phyloP scores from a whole-genome alignment of 2,797 vertebrate genomes.

The Hydrocynus forskahlii region DNA sequence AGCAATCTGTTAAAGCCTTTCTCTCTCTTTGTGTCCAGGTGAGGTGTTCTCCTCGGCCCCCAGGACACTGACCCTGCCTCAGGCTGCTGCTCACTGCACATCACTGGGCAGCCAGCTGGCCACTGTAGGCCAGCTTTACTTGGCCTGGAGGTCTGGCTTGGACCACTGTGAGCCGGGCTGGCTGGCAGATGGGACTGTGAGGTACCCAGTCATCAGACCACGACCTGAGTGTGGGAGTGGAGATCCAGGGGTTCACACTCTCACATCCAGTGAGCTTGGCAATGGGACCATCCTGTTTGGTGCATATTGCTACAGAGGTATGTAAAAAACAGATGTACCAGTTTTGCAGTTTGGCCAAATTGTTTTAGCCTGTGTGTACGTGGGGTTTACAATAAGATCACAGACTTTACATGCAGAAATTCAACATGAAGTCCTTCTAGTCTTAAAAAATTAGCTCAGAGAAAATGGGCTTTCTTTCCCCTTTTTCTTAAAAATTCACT shows the following conservation, averaged over 20 bases:
- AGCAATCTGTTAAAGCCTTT: background rate
- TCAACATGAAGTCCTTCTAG: no score
- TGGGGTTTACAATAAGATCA: background rate
- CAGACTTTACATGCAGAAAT: background rate
- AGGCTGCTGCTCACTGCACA: slow-evolving; percentile 82
- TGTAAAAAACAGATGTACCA: background rate
- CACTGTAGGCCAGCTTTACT: slow-evolving; percentile 89
- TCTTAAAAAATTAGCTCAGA: no score
- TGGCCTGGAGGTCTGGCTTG: slow-evolving; percentile 89
- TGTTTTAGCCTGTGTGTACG: background rate
- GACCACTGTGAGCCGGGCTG: slow-evolving; percentile 92
- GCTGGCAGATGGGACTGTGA: slow-evolving; percentile 91
- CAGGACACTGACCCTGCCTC: slow-evolving; percentile 79
- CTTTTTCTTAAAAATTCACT: no score
- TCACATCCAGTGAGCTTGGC: slow-evolving; percentile 79
- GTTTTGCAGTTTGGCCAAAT: background rate
- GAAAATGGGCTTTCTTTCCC: no score
- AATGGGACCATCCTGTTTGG: slow-evolving; percentile 77
- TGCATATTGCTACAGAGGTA: slow-evolving; percentile 93
- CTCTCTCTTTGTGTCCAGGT: slow-evolving; percentile 62
- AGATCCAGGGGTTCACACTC: slow-evolving; percentile 79
- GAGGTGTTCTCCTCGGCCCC: slow-evolving; percentile 78
- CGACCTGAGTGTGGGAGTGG: slow-evolving; percentile 84
- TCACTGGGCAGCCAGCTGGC: slow-evolving; percentile 83
- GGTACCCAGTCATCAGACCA: slow-evolving; percentile 83